Evolutionary conservation across 53 echinoderm and acorn worm species (phyloP).

Genomic region (Echinarachnius parma): DNA sequence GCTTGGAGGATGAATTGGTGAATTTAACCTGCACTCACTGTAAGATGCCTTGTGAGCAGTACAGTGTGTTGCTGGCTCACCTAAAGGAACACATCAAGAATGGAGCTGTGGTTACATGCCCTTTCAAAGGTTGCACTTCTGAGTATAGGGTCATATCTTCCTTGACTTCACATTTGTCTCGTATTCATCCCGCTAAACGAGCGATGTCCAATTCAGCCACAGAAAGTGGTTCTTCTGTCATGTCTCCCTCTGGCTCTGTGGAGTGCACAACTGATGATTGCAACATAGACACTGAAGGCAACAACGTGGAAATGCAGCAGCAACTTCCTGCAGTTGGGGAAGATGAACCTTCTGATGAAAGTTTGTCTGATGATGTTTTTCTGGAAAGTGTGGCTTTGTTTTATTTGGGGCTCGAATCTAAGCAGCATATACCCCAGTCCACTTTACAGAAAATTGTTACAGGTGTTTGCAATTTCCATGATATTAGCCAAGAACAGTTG

Average conservation of each 20-base stretch:
- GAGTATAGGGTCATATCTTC: constrained; percentile 1
- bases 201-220: neutral
- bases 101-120: neutral
- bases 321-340: constrained; percentile 9
- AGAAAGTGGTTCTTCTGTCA: neutral
- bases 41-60: neutral
- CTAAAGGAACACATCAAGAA: constrained; percentile 1
- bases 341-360: constrained; percentile 22
- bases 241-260: too few species aligned
- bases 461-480: constrained; percentile 4
- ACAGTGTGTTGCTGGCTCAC: neutral
- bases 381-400: constrained; percentile 9
- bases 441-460: constrained; percentile 19
- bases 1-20: too few species aligned
- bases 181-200: neutral
- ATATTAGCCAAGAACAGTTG: constrained; percentile 20
- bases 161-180: neutral
- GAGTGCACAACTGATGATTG: neutral
- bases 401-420: neutral
- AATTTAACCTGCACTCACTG: neutral
- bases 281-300: neutral
- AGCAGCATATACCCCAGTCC: constrained; percentile 9
- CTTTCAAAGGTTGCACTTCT: neutral
- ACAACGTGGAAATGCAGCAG: constrained; percentile 7
- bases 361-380: constrained; percentile 3